Percentiles rank a stretch among this genome's conserved stretches.
Evolutionary conservation across 2,888 invertebrate species (phyloP).

Genomic region (Drosophila nr. perissopoda): DNA sequence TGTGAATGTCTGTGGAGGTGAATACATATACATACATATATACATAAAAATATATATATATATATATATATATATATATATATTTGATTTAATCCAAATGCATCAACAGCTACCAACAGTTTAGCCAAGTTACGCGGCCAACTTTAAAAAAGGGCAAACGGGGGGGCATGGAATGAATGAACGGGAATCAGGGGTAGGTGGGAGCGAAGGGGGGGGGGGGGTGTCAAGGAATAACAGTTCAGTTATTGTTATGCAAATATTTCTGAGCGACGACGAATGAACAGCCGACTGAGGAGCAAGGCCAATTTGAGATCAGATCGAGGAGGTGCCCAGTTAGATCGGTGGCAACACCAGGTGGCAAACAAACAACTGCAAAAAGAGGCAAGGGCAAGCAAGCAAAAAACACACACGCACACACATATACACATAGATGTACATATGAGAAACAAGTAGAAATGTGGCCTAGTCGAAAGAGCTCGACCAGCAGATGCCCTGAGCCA

Average conservation of each 20-base stretch:
- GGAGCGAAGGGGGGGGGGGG: not conserved
- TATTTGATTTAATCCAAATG: not conserved
- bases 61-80: not conserved
- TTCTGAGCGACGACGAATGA: conserved; percentile 40
- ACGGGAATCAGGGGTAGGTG: not conserved
- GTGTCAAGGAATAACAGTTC: conserved; percentile 15
- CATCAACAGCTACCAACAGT: not conserved
- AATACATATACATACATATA: conserved; percentile 11
- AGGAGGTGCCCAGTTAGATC: not conserved
- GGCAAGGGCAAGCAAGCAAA: not conserved
- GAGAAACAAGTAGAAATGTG: not conserved
- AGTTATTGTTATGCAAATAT: conserved; percentile 59
- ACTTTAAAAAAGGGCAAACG: conserved; percentile 25
- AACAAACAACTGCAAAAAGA: not conserved
- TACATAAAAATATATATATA: not conserved
- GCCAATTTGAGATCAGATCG: conserved; percentile 5
- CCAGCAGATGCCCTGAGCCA: not conserved
- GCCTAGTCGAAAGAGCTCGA: not conserved
- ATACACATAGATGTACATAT: not conserved
- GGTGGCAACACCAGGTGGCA: conserved; percentile 1
- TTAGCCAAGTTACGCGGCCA: conserved; percentile 21
- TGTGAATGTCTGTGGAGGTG: conserved; percentile 30
- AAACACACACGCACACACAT: not conserved
- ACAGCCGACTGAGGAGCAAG: conserved; percentile 28
- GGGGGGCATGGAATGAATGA: conserved; percentile 15